These are phyloP conservation scores for Eubucco bourcierii DNA, from an alignment of 2,113 vertebrate species.

Conservation along the genomic window DNA sequence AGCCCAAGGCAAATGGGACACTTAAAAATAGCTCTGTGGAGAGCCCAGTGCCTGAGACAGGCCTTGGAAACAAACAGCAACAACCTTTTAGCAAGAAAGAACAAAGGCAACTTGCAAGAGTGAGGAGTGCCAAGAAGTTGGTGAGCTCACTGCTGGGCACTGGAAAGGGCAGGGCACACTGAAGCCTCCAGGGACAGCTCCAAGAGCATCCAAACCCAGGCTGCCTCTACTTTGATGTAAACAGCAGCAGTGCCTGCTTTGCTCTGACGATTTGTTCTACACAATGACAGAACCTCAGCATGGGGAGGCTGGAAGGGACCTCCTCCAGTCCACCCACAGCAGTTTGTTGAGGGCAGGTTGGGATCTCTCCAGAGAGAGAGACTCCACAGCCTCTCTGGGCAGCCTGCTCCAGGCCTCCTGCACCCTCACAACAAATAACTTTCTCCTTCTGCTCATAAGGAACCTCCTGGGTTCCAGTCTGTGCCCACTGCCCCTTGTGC, in stretches of 20 bases:
- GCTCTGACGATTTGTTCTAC: neutral
- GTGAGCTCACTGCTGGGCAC: neutral
- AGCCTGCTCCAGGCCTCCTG: no score
- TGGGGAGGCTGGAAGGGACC: no score
- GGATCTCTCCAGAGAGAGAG: no score
- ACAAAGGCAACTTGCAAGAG: neutral
- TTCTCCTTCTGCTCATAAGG: no score
- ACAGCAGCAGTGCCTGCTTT: rapidly evolving
- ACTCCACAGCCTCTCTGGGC: no score
- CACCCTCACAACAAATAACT: no score
- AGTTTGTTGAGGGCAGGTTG: no score
- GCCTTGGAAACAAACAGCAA: neutral
- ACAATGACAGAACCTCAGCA: no score
- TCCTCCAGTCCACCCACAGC: no score
- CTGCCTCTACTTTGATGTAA: neutral
- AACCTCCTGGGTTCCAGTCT: no score
- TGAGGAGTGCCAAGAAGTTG: neutral
- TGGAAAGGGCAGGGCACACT: neutral
- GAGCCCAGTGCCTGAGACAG: neutral
- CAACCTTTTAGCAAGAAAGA: neutral
- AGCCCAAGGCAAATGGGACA: neutral
- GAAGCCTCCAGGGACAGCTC: neutral
- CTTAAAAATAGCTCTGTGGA: neutral
- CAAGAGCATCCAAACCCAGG: neutral
- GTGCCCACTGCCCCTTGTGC: no score